Conservation (phyloP, 2,888 invertebrate species). For the Microplitis manilae region DNA sequence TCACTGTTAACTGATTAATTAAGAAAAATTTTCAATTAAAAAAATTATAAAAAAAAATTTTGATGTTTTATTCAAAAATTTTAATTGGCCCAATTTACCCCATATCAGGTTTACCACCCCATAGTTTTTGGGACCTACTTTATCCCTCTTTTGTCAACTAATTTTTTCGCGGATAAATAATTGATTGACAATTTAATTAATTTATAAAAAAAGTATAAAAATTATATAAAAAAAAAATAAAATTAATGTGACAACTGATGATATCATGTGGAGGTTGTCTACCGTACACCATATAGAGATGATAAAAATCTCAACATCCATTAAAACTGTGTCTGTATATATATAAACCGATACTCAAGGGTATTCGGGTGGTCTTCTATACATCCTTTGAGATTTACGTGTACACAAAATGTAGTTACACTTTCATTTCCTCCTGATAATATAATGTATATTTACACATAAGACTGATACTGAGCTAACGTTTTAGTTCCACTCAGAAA, state of each 20-base stretch:
- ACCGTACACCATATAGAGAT: neutral
- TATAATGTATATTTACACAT: constrained; percentile 29
- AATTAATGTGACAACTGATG: constrained; percentile 8
- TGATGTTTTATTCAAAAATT: too few relatives aligned
- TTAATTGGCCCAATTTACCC: neutral
- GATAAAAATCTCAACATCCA: constrained; percentile 31
- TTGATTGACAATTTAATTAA: neutral
- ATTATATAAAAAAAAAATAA: constrained; percentile 2
- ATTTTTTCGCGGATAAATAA: neutral
- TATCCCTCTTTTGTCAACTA: neutral
- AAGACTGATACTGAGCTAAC: neutral
- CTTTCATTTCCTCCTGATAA: constrained; percentile 27
- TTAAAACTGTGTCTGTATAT: constrained; percentile 17
- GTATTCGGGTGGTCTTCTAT: neutral
- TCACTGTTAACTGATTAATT: too few relatives aligned
- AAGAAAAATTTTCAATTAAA: too few relatives aligned
- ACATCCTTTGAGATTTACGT: neutral
- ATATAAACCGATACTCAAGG: neutral
- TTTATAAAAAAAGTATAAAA: neutral
- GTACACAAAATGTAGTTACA: constrained; percentile 25
- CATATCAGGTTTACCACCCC: too few relatives aligned
- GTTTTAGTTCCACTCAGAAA: constrained; percentile 16
- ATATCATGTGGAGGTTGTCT: constrained; percentile 6
- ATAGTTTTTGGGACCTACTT: too few relatives aligned
- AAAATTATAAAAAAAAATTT: neutral